Evolutionary conservation across 64 coral and sea anemone genomes (phyloP).

Genomic region (Montipora sp.): DNA sequence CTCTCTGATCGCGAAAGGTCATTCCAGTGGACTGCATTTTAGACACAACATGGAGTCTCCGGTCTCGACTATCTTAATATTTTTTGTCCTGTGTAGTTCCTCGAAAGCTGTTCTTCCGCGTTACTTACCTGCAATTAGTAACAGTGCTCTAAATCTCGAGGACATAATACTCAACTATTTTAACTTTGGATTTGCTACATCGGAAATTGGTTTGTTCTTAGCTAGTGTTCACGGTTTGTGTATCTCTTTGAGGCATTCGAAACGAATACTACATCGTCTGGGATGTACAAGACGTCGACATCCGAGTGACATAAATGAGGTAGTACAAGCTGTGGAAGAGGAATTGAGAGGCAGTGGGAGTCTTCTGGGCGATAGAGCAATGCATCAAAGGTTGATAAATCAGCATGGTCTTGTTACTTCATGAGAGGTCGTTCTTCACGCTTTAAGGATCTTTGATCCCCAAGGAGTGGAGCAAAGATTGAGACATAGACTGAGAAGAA

Average conservation of each 20-base stretch:
- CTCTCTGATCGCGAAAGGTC: too few species aligned
- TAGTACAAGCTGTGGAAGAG: background rate
- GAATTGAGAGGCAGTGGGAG: background rate
- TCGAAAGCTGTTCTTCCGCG: background rate
- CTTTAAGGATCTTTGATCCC: slow-evolving; percentile 44
- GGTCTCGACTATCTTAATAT: too few species aligned
- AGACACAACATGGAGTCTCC: too few species aligned
- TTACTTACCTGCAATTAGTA: background rate
- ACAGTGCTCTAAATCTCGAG: background rate
- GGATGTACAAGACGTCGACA: slow-evolving; percentile 32
- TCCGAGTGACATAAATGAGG: slow-evolving; percentile 5
- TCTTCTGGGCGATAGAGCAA: slow-evolving; percentile 29
- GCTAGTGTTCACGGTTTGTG: slow-evolving; percentile 4
- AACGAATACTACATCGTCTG: slow-evolving; percentile 1
- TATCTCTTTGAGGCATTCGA: slow-evolving; percentile 37
- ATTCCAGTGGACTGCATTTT: too few species aligned
- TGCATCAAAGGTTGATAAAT: slow-evolving; percentile 27
- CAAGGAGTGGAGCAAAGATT: slow-evolving; percentile 26
- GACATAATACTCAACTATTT: slow-evolving; percentile 30
- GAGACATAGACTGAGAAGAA: slow-evolving; percentile 52
- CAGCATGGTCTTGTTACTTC: slow-evolving; percentile 34
- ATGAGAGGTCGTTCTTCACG: slow-evolving; percentile 41
- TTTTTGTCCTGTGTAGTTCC: too few species aligned
- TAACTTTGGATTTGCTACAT: slow-evolving; percentile 17
- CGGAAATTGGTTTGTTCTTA: slow-evolving; percentile 19